These are phyloP conservation scores for Coelopa frigida DNA, from an alignment of 1,140 invertebrate species.

Conservation along the genomic window DNA sequence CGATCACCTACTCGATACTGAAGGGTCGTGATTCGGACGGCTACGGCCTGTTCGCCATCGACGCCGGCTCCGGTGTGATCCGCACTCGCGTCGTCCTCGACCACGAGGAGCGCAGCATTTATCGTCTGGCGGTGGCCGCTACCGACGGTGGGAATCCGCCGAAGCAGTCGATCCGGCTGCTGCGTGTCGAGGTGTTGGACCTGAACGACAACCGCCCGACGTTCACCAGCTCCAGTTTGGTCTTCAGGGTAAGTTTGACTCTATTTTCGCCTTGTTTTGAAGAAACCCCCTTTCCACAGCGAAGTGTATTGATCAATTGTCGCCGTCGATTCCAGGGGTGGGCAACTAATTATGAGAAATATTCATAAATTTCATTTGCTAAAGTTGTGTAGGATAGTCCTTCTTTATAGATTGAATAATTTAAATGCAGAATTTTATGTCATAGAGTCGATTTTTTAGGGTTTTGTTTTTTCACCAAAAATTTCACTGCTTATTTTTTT, in stretches of 20 bases:
- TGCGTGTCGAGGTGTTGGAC: constrained; percentile 82
- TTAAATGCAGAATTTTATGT: too few relatives aligned
- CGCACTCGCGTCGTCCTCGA: constrained; percentile 80
- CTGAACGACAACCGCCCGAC: constrained; percentile 86
- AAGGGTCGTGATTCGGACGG: constrained; percentile 79
- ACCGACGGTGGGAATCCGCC: constrained; percentile 77
- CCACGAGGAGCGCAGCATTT: constrained; percentile 83
- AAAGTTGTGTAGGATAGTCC: too few relatives aligned
- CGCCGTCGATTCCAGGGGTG: too few relatives aligned
- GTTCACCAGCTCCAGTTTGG: constrained; percentile 81
- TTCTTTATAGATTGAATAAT: too few relatives aligned
- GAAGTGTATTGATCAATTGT: too few relatives aligned
- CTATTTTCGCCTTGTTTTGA: constrained; percentile 3
- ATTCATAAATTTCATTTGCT: too few relatives aligned
- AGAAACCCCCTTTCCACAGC: too few relatives aligned
- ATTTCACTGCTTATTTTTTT: too few relatives aligned
- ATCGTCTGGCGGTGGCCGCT: constrained; percentile 76
- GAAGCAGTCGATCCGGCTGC: constrained; percentile 67
- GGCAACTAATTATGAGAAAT: too few relatives aligned
- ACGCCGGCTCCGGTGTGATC: constrained; percentile 78
- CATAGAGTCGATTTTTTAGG: too few relatives aligned
- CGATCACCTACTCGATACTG: constrained; percentile 78
- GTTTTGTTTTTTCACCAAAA: too few relatives aligned
- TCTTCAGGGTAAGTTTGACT: constrained; percentile 64
- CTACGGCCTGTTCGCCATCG: constrained; percentile 75